Evolutionary conservation across 2,888 invertebrate species (phyloP), one percentile per base, ranked within the genome.

Genomic region (Oeneis ivallda): DNA sequence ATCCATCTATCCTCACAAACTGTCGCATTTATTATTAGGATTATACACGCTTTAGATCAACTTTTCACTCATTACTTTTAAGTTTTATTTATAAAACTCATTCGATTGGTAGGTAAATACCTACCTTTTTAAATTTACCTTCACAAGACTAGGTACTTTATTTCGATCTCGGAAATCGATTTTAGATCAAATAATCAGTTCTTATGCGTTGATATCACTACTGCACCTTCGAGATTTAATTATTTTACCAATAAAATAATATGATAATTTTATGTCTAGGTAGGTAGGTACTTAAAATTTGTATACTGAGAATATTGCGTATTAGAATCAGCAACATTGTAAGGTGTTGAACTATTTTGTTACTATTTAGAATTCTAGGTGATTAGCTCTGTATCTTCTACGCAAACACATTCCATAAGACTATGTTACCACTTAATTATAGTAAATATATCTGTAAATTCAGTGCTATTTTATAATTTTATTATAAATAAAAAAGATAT

Each of bases 371-470:
- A 54, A 54, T 54, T n/a, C 54, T 39, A 54, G 54, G 56, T 62
- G 63, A 67, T 66, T 67, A 69, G n/a, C n/a, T n/a, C n/a, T 67
- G 64, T 70, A 69, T 72, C 65, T 68, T 64, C 66, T n/a, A 15
- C 34, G 34, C 15, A 53, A 53, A 9, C 53, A 7, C 53, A 53
- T 37, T 34, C 34, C 53, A 34, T 53, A 26, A 47, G 41, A 15
- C 3, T 17, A 47, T 47, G 2, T 15, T 19, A 5, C 11, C 49
- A 17, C 49, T 2, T 17, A 43, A 6, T n/a, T 43, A 43, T n/a
- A 43, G 7, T 6, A 13, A n/a, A n/a, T n/a, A n/a, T 1, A 43
- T n/a, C 6, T n/a, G n/a, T 0, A 13, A 43, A n/a, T 13, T 2
- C 37, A 37, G 37, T 8, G 37, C 37, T 37, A 26, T 26, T 26